Evolutionary conservation across 2,797 vertebrate genomes (phyloP), one percentile per base, ranked within the genome.

Genomic region (Semaprochilodus insignis): DNA sequence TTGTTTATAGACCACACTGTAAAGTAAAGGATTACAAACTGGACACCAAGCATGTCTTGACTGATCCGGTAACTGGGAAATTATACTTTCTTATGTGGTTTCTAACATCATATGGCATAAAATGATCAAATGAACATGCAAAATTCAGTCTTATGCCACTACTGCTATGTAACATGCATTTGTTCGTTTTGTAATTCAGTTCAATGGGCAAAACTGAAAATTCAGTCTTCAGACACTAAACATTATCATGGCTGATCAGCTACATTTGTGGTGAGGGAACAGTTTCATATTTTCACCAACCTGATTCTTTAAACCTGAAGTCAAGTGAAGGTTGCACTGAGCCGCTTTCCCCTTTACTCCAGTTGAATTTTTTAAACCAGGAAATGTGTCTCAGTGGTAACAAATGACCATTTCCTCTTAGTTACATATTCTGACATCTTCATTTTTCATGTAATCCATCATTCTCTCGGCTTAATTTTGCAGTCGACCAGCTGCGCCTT

Each of bases 361-460:
- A 52, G 6, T 34, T 54, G 74, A 27, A 65, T 63, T 72, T 44
- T 31, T 77, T 54, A 16, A 70, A 55, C 16, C 1, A 34, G 62
- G 31, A 65, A 67, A 59, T 74, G 25, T 25, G 40, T 72, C 48
- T 76, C 65, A 51, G 65, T 62, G 48, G 54, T 59, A 63, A 63
- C 65, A 54, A 54, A 76, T 62, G 36, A 74, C 52, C 72, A 21
- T 62, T 77, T 63, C 21, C 57, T 63, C 55, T 54, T 71, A 36
- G 63, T 76, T 76, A 59, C 44, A 36, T 36, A 36, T 81, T 70
- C 81, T 77, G 66, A 70, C 44, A 65, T 65, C 57, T 77, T 65
- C 17, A 63, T 77, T 72, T 72, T 82, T 82, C 31, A 63, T 57
- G 51, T 44, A 44, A 66, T 73, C 67, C 69, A 31, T 83, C 59